Percentiles rank a stretch among this genome's conserved stretches.
These are phyloP conservation scores for Noctua fimbriata DNA, from an alignment of 2,888 invertebrate species.

Conservation along the genomic window DNA sequence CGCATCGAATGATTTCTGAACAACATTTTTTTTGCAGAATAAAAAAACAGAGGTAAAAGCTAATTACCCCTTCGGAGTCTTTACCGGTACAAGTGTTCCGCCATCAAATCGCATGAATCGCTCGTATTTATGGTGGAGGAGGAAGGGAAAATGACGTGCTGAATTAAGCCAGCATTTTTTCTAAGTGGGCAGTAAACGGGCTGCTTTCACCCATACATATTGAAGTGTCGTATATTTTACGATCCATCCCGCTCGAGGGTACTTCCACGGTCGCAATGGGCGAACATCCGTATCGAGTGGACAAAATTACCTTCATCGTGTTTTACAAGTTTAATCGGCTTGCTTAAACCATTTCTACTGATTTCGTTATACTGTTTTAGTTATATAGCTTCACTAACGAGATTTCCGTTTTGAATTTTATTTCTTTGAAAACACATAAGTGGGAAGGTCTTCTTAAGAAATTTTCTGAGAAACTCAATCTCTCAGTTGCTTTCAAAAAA, in stretches of 20 bases:
- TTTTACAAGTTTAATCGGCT: constrained; percentile 78
- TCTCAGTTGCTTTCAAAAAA: background rate
- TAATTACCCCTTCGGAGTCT: constrained; percentile 81
- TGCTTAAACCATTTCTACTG: constrained; percentile 58
- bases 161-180: constrained; percentile 89
- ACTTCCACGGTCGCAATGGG: constrained; percentile 77
- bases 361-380: background rate
- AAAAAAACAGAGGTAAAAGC: constrained; percentile 73
- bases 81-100: constrained; percentile 79
- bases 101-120: constrained; percentile 85
- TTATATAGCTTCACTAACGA: background rate
- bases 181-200: constrained; percentile 88
- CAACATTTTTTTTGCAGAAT: constrained; percentile 53
- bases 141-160: constrained; percentile 82
- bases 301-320: constrained; percentile 84
- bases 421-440: background rate
- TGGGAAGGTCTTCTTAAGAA: background rate
- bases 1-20: constrained; percentile 62
- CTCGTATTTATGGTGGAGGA: constrained; percentile 82
- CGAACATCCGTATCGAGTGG: constrained; percentile 84
- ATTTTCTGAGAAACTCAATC: background rate
- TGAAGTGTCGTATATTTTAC: constrained; percentile 89
- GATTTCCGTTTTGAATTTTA: constrained; percentile 9
- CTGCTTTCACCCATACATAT: constrained; percentile 84
- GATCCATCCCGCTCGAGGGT: constrained; percentile 85